Conservation (phyloP, 2,888 invertebrate genomes). For the Helicoverpa assulta region DNA sequence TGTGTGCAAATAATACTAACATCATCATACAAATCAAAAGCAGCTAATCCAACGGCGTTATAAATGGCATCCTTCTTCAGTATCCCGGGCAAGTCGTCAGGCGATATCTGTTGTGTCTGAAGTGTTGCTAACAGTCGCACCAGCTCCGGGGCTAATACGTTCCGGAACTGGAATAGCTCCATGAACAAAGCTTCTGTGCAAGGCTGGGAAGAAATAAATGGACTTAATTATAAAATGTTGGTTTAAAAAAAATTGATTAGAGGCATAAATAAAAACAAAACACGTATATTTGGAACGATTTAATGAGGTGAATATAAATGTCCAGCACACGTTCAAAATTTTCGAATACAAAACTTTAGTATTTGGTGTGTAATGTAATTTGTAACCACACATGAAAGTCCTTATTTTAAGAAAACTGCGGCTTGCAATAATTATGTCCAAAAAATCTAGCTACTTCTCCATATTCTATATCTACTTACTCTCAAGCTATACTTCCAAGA, state of each 20-base stretch:
- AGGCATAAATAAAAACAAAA: too few species aligned
- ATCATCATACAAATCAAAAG: slow-evolving; percentile 97
- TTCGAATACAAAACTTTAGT: too few species aligned
- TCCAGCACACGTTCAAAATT: too few species aligned
- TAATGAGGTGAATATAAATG: too few species aligned
- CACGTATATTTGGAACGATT: too few species aligned
- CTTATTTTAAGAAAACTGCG: too few species aligned
- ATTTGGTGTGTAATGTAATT: too few species aligned
- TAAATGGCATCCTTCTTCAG: slow-evolving; percentile 98
- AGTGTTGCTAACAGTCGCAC: slow-evolving; percentile 92
- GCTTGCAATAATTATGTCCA: too few species aligned
- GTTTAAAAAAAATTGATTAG: too few species aligned
- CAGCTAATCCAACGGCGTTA: slow-evolving; percentile 96
- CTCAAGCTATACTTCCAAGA: slow-evolving; percentile 98
- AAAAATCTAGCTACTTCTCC: too few species aligned
- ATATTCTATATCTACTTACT: slow-evolving; percentile 85
- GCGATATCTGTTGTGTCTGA: slow-evolving; percentile 92
- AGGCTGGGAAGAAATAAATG: slow-evolving; percentile 89
- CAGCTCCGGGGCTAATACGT: slow-evolving; percentile 93
- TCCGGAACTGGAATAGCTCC: slow-evolving; percentile 94
- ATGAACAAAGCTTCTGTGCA: slow-evolving; percentile 96
- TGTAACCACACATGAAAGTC: too few species aligned
- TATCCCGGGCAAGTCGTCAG: slow-evolving; percentile 94
- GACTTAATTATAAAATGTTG: neutral
- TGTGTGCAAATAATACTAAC: slow-evolving; percentile 82